Evolutionary conservation across 2,113 vertebrate species (phyloP).

Genomic region (Dromaius novaehollandiae): DNA sequence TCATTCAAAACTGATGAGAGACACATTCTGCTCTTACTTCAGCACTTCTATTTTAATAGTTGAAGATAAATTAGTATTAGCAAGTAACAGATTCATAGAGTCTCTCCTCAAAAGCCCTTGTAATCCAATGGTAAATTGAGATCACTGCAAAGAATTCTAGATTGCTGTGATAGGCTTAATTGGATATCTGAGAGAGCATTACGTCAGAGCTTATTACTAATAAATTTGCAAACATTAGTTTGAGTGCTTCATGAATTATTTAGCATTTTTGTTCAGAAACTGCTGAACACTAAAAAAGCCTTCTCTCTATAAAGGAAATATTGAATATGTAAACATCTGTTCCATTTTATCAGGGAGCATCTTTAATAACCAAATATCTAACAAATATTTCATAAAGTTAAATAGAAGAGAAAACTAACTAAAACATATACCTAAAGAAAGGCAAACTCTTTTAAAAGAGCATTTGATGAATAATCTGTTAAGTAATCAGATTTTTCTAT

Average conservation of each 20-base stretch:
- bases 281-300: not conserved
- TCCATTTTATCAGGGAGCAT: not conserved
- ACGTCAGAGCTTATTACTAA: not conserved
- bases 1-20: conserved; percentile 64
- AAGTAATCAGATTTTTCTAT: not conserved
- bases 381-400: not conserved
- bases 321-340: not conserved
- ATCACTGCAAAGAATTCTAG: conserved; percentile 14
- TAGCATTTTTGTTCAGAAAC: not conserved
- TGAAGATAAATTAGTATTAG: conserved; percentile 32
- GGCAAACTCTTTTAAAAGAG: not conserved
- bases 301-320: not conserved
- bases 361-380: not conserved
- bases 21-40: not conserved
- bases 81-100: conserved; percentile 20
- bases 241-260: not conserved
- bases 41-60: conserved; percentile 40
- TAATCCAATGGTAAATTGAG: conserved; percentile 53
- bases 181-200: not conserved
- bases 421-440: not conserved
- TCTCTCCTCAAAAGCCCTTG: conserved; percentile 34
- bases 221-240: conserved; percentile 36
- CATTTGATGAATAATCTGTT: not conserved
- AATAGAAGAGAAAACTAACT: not conserved
- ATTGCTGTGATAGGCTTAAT: not conserved